Conservation (phyloP, 1,140 invertebrate genomes). For the Brachionus rubens region DNA sequence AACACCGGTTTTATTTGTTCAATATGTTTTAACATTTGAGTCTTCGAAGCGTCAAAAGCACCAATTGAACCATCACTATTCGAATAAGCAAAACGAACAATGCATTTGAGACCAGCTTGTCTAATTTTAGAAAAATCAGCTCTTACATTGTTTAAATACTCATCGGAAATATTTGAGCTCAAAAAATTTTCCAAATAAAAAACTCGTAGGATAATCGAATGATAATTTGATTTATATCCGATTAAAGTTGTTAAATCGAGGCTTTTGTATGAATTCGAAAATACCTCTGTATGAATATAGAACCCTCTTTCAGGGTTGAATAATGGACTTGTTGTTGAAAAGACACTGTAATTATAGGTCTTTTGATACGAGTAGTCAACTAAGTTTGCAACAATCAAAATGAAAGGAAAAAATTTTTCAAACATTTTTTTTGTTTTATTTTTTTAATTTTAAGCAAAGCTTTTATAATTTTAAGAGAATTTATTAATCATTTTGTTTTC, state of each 20-base stretch:
- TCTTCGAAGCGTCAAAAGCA: background rate
- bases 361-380: no score
- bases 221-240: background rate
- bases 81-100: slow-evolving; percentile 18
- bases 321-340: background rate
- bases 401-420: no score
- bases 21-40: background rate
- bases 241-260: background rate
- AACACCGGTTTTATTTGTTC: background rate
- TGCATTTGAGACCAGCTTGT: background rate
- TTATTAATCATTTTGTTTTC: no score
- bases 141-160: background rate
- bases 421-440: no score
- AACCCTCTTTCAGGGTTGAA: slow-evolving; percentile 2
- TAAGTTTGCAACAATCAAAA: no score
- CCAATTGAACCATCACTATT: background rate
- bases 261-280: background rate
- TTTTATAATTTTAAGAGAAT: no score
- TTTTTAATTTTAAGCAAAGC: no score
- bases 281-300: slow-evolving; percentile 32
- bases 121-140: background rate
- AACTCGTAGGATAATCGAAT: slow-evolving; percentile 20
- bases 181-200: slow-evolving; percentile 24
- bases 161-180: background rate
- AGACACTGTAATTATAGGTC: no score